Evolutionary conservation across 2,797 vertebrate species (phyloP).

Genomic region (Sternotherus odoratus): DNA sequence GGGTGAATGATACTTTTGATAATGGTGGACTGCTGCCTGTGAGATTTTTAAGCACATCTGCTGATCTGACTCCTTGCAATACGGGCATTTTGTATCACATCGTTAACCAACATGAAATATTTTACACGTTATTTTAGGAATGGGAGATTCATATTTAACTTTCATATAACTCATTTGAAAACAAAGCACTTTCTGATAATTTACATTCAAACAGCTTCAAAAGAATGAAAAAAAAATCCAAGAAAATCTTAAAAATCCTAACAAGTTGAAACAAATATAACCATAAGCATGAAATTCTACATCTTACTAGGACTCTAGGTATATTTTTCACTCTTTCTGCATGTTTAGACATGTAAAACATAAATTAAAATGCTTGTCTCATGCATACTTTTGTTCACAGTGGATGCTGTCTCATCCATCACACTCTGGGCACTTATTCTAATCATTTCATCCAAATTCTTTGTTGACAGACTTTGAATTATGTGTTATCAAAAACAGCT

Average conservation of each 20-base stretch:
- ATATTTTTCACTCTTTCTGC: rapidly evolving
- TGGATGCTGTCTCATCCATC: constrained; percentile 25
- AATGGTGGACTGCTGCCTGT: neutral
- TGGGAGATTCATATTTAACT: neutral
- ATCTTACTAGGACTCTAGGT: neutral
- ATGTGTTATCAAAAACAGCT: neutral
- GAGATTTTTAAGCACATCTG: neutral
- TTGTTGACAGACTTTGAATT: constrained; percentile 2
- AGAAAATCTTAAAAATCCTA: constrained; percentile 3
- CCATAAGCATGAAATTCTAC: neutral
- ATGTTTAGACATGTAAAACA: neutral
- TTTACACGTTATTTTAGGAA: neutral
- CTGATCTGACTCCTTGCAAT: neutral
- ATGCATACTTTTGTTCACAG: neutral
- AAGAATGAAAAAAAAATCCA: constrained; percentile 3
- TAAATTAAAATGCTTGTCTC: constrained; percentile 12
- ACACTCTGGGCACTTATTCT: constrained; percentile 5
- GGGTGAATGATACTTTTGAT: neutral
- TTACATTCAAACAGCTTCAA: neutral
- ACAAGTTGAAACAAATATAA: neutral
- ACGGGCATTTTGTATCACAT: neutral
- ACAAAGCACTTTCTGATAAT: neutral
- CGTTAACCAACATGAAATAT: neutral
- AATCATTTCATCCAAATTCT: constrained; percentile 9
- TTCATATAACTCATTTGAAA: constrained; percentile 8